Conservation (phyloP, 1,140 invertebrate genomes). For the Formica selysi region DNA sequence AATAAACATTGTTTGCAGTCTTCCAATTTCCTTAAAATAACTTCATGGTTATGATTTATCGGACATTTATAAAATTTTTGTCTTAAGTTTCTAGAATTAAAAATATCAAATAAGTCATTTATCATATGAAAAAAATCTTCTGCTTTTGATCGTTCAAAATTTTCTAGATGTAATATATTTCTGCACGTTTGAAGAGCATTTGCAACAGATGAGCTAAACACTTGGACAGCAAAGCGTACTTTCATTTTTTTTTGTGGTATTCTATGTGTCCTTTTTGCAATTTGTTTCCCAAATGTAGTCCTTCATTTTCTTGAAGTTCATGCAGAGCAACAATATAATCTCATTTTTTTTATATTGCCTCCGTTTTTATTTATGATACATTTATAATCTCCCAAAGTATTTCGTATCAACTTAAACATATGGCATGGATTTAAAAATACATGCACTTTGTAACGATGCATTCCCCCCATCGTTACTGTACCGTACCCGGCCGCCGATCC, state of each 20-base stretch:
- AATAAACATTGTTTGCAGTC: neutral
- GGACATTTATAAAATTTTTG: neutral
- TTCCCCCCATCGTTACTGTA: too few species aligned
- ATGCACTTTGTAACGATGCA: too few species aligned
- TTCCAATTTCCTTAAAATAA: neutral
- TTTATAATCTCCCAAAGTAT: neutral
- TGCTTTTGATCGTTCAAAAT: neutral
- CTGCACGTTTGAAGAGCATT: conserved; percentile 2
- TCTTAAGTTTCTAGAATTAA: neutral
- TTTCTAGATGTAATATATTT: neutral
- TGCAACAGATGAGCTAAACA: neutral
- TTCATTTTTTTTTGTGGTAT: conserved; percentile 27
- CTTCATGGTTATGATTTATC: neutral
- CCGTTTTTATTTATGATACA: neutral
- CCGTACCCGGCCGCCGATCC: too few species aligned
- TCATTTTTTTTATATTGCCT: neutral
- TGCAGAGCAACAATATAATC: neutral
- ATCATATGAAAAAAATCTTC: neutral
- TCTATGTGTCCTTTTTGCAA: neutral
- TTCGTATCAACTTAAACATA: neutral
- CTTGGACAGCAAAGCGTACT: neutral
- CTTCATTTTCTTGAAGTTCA: neutral
- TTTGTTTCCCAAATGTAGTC: conserved; percentile 8
- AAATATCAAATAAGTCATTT: neutral
- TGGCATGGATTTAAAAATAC: conserved; percentile 6